phyloP scores from a whole-genome alignment of 2,113 vertebrate species.

The Nycticryphes semicollaris region DNA sequence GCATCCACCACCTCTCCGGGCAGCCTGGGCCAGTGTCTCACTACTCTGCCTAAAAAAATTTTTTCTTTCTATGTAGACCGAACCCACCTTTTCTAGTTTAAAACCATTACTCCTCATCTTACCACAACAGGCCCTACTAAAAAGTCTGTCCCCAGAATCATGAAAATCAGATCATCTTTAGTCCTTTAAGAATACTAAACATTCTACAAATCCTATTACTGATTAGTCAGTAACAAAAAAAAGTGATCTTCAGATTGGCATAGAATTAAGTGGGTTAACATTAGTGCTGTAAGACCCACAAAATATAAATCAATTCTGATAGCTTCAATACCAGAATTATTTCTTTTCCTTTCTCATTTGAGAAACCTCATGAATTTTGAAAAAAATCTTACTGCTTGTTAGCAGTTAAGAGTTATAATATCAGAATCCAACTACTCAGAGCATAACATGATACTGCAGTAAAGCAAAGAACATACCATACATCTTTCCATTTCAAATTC shows the following conservation, averaged over 20 bases:
- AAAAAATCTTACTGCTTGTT: not conserved
- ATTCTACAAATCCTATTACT: not conserved
- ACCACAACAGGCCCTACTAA: not conserved
- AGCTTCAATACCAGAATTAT: not conserved
- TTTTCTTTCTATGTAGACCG: not conserved
- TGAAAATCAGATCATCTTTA: fast-evolving
- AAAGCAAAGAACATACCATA: not conserved
- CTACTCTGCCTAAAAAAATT: not conserved
- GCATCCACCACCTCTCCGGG: not conserved
- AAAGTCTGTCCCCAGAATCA: not conserved
- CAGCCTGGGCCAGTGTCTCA: not conserved
- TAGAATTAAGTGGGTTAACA: not conserved
- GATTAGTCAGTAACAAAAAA: not conserved
- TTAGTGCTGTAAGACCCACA: not conserved
- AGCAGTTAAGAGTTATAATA: not conserved
- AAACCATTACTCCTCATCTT: not conserved
- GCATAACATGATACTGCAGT: not conserved
- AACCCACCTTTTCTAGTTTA: not conserved
- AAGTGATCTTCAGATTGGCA: not conserved
- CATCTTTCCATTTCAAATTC: not conserved
- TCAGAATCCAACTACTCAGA: not conserved
- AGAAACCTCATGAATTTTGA: not conserved
- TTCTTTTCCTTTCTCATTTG: not conserved
- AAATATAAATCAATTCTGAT: not conserved
- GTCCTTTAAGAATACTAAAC: not conserved